A percentile compares a stretch with the other conserved stretches of the same genome.
These are phyloP conservation scores for Drosophila carrolli DNA, from an alignment of 1,140 invertebrate genomes.

Conservation along the genomic window DNA sequence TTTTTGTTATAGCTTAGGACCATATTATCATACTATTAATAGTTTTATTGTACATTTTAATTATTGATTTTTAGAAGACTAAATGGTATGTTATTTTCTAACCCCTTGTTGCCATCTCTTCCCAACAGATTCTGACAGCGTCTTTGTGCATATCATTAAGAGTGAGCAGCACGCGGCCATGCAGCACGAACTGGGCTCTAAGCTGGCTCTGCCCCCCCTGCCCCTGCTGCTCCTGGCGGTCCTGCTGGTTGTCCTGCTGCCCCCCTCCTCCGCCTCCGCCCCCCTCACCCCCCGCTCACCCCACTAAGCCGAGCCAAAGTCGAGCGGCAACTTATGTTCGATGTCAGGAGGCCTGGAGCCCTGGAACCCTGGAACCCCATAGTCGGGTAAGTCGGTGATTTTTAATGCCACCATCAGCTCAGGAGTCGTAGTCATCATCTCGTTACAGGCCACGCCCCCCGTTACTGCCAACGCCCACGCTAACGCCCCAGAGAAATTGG, in stretches of 20 bases:
- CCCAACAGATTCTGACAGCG: constrained; percentile 85
- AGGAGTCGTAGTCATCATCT: constrained; percentile 32
- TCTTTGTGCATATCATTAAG: constrained; percentile 86
- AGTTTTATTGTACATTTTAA: neutral
- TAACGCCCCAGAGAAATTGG: constrained; percentile 17
- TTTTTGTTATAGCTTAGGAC: no score
- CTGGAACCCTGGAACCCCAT: neutral
- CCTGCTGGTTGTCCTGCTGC: constrained; percentile 41
- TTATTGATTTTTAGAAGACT: neutral
- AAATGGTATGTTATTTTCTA: neutral
- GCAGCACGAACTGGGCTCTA: constrained; percentile 85
- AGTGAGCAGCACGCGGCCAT: constrained; percentile 88
- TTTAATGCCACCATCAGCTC: constrained; percentile 55
- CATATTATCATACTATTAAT: neutral
- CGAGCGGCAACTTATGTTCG: constrained; percentile 68
- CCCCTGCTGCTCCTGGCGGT: constrained; percentile 55
- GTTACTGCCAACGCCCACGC: constrained; percentile 19
- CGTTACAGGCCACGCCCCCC: constrained; percentile 40
- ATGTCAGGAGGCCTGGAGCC: constrained; percentile 50
- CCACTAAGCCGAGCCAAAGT: constrained; percentile 42
- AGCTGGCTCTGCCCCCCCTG: constrained; percentile 63
- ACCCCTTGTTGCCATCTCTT: neutral
- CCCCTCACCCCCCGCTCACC: constrained; percentile 3
- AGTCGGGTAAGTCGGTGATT: constrained; percentile 53
- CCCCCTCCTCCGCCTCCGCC: neutral